Base-by-base conservation (phyloP, 2,888 invertebrate species). In the Ennomos quercinarius region DNA sequence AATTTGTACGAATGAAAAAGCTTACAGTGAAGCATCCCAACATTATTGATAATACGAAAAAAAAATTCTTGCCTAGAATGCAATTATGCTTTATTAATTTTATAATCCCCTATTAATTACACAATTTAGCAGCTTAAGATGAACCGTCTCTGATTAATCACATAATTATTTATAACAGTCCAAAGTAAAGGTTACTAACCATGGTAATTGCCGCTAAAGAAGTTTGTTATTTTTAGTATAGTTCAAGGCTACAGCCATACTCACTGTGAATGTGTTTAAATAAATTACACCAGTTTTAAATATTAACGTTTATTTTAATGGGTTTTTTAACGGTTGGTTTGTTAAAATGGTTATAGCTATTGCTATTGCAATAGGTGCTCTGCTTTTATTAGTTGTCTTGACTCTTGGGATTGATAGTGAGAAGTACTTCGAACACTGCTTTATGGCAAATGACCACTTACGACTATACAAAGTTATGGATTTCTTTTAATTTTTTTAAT, bases 241-340 rank as follows among this genome's bases (percentile, higher is more conserved):
- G 66, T 68, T 68, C 68, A 68, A 63, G 68, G 66, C 38, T 49
- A 17, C 13, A 27, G 44, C 46, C 13, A 51, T 60, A 62, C 48
- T 53, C 41, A 46, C 54, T 57, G 39, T 58, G 63, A 57, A 63
- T 67, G 51, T 47, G 46, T 64, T 67, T 49, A 64, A 60, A 60
- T 57, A 41, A 47, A 52, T 60, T 60, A 56, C 39, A 45, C 47
- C 62, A 52, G 59, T 54, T 62, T 57, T 38, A 55, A 52, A 49
- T 47, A 34, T 39, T 59, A 49, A 59, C 49, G 49, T 27, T 39
- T 42, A 41, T 42, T 47, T 48, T 55, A 50, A 57, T 12, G 13
- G 39, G 17, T 36, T 42, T 57, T 46, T 51, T 48, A 40, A 48
- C 10, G 27, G 34, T n/a, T 34, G 10, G 11, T 35, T 46, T 11